Percentiles rank a stretch among this genome's conserved stretches.
These are phyloP conservation scores for Ataeniobius toweri DNA, from an alignment of 2,797 vertebrate genomes.

Conservation along the genomic window DNA sequence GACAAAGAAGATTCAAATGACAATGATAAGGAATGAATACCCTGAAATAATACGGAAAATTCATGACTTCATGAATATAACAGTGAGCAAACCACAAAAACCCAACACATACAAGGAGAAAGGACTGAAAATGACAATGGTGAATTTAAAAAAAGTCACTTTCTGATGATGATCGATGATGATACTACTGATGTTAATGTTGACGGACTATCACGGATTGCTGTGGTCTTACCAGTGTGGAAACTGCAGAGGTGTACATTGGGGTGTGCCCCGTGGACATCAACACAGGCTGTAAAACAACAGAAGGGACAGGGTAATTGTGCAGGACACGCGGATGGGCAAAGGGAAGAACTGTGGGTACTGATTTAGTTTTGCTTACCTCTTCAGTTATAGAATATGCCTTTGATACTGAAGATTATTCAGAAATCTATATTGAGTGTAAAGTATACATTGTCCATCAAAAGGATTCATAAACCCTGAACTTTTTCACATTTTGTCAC, in stretches of 20 bases:
- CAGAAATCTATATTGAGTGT: background rate
- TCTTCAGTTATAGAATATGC: background rate
- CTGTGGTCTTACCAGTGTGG: constrained; percentile 83
- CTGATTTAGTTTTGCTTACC: background rate
- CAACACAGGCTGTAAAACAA: constrained; percentile 85
- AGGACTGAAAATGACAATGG: background rate
- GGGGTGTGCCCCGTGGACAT: constrained; percentile 86
- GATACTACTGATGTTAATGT: constrained; percentile 33
- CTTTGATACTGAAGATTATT: constrained; percentile 1
- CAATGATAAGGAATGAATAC: constrained; percentile 41
- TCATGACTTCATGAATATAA: constrained; percentile 43
- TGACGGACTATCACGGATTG: constrained; percentile 34
- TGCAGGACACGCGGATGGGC: constrained; percentile 41
- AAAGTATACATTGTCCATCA: background rate
- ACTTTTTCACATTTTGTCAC: background rate
- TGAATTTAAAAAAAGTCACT: constrained; percentile 20
- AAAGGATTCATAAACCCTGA: background rate
- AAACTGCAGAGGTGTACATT: constrained; percentile 86
- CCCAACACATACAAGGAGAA: constrained; percentile 25
- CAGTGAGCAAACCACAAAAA: constrained; percentile 24
- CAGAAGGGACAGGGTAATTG: constrained; percentile 71
- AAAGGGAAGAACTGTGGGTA: constrained; percentile 29
- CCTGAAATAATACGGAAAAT: constrained; percentile 37
- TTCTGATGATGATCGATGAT: constrained; percentile 51
- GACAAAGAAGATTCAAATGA: constrained; percentile 49